Conservation (phyloP, 2,888 invertebrate genomes). For the Conomelus anceps region DNA sequence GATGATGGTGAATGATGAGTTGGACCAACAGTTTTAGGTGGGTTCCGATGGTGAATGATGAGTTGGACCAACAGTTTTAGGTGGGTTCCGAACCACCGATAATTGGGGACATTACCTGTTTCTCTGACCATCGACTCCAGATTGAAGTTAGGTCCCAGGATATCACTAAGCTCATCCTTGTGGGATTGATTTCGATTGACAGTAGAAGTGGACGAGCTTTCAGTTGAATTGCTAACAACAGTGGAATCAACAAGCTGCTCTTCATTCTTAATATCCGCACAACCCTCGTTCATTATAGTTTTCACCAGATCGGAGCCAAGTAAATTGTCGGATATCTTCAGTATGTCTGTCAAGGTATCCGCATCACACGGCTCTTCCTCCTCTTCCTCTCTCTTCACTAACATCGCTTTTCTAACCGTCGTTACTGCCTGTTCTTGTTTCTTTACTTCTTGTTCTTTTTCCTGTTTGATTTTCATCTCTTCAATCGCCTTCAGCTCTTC, state of each 20-base stretch:
- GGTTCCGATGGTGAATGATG: no score
- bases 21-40: no score
- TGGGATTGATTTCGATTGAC: conserved; percentile 37
- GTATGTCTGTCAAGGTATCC: conserved; percentile 58
- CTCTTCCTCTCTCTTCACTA: conserved; percentile 29
- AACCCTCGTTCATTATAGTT: conserved; percentile 58
- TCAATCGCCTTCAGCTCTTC: conserved; percentile 65
- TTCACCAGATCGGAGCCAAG: conserved; percentile 60
- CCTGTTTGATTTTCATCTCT: conserved; percentile 29
- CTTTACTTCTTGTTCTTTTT: conserved; percentile 28
- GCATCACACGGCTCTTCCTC: conserved; percentile 50
- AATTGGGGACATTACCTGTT: conserved; percentile 42
- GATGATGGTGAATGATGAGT: no score
- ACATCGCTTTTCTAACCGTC: neutral
- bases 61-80: no score
- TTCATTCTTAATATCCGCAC: conserved; percentile 39
- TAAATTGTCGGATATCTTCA: conserved; percentile 56
- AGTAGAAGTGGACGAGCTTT: neutral
- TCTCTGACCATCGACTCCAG: conserved; percentile 66
- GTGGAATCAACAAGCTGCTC: conserved; percentile 28
- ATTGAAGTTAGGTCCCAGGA: conserved; percentile 62
- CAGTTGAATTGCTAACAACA: neutral
- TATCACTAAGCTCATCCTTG: conserved; percentile 65
- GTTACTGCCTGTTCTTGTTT: conserved; percentile 5
- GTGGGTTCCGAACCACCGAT: no score